phyloP scores from a whole-genome alignment of 1,140 invertebrate species.

The Drosophila biarmipes region DNA sequence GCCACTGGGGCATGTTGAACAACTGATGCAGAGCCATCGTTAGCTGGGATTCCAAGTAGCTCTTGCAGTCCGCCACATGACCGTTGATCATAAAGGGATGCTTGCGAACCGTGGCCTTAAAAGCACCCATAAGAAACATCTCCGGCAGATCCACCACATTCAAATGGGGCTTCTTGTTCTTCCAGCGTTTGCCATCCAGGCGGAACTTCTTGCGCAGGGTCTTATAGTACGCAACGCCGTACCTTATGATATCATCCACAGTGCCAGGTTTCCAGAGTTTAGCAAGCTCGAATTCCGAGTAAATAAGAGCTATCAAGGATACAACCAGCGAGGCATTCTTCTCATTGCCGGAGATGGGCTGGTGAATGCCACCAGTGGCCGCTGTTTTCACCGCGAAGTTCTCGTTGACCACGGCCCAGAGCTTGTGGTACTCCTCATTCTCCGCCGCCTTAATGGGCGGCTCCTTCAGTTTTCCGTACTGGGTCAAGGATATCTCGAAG shows the following conservation, averaged over 20 bases:
- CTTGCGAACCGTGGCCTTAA: conserved; percentile 75
- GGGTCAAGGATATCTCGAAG: conserved; percentile 65
- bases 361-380: conserved; percentile 65
- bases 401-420: conserved; percentile 78
- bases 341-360: conserved; percentile 66
- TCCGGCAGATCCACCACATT: conserved; percentile 77
- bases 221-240: conserved; percentile 74
- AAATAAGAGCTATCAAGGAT: conserved; percentile 70
- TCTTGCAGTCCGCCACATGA: conserved; percentile 70
- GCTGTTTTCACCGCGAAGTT: conserved; percentile 72
- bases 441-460: conserved; percentile 14
- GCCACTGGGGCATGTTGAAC: conserved; percentile 79
- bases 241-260: conserved; percentile 72
- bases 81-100: conserved; percentile 72
- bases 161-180: conserved; percentile 75
- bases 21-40: conserved; percentile 76
- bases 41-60: conserved; percentile 78
- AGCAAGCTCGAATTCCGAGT: conserved; percentile 70
- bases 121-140: conserved; percentile 77
- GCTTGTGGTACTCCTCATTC: conserved; percentile 43
- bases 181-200: conserved; percentile 71
- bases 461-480: conserved; percentile 72
- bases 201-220: conserved; percentile 71
- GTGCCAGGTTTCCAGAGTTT: conserved; percentile 63
- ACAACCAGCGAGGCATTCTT: conserved; percentile 76